Evolutionary conservation across 2,113 vertebrate species (phyloP).

Genomic region (Saccopteryx bilineata): DNA sequence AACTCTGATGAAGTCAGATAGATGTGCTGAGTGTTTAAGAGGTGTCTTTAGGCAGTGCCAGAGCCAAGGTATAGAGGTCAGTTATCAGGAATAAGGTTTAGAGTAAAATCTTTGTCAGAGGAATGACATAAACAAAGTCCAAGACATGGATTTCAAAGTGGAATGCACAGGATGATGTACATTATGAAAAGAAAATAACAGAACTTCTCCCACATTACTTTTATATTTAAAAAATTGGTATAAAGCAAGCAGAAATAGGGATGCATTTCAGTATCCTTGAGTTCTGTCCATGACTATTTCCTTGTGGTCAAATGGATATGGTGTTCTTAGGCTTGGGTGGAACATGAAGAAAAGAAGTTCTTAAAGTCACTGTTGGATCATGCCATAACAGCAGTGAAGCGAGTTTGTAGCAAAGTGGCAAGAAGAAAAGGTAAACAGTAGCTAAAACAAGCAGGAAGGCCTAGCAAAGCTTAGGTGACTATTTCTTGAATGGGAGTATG

Average conservation of each 20-base stretch:
- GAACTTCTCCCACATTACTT: neutral
- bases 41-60: neutral
- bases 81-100: neutral
- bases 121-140: constrained; percentile 14
- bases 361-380: neutral
- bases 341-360: constrained; percentile 5
- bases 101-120: neutral
- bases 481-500: neutral
- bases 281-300: neutral
- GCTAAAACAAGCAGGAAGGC: constrained; percentile 16
- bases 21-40: neutral
- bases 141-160: neutral
- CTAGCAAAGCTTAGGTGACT: neutral
- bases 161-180: neutral
- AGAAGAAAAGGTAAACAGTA: neutral
- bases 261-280: neutral
- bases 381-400: neutral
- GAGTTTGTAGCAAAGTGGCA: neutral
- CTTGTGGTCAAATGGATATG: neutral
- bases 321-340: neutral
- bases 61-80: neutral
- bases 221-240: neutral
- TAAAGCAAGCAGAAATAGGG: neutral
- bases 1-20: neutral
- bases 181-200: neutral